These are phyloP conservation scores for Adelosebastes latens DNA, from an alignment of 2,797 vertebrate genomes.

Conservation along the genomic window DNA sequence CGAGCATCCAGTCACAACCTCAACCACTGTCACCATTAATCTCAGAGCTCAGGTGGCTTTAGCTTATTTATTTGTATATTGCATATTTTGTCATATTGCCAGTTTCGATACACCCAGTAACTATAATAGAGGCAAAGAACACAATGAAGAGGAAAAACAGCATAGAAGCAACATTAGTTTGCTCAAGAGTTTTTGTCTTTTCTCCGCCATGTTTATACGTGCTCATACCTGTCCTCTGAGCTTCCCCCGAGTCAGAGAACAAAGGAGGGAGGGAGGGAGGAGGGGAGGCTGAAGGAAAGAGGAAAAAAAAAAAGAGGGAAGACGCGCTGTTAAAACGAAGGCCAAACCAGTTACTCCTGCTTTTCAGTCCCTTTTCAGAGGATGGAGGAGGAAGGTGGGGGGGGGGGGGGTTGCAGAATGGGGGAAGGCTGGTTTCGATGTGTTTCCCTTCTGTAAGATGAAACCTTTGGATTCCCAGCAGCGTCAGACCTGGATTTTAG, in stretches of 20 bases:
- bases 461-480: constrained; percentile 55
- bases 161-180: constrained; percentile 7
- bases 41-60: not conserved
- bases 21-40: not conserved
- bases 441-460: constrained; percentile 64
- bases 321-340: constrained; percentile 42
- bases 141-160: constrained; percentile 8
- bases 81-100: constrained; percentile 16
- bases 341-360: constrained; percentile 85
- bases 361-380: constrained; percentile 60
- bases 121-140: constrained; percentile 5
- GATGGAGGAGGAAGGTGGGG: constrained; percentile 34
- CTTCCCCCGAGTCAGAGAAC: constrained; percentile 30
- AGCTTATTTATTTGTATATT: constrained; percentile 11
- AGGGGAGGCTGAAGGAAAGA: constrained; percentile 30
- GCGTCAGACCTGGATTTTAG: constrained; percentile 32
- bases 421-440: constrained; percentile 58
- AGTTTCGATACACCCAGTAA: constrained; percentile 53
- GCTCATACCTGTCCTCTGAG: constrained; percentile 62
- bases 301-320: constrained; percentile 21
- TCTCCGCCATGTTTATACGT: constrained; percentile 17
- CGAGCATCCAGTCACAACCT: not conserved
- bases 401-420: constrained; percentile 22
- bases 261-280: constrained; percentile 27
- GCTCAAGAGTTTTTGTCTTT: constrained; percentile 27